Conservation (phyloP, 2,797 vertebrate species). For the Darevskia nairensis region DNA sequence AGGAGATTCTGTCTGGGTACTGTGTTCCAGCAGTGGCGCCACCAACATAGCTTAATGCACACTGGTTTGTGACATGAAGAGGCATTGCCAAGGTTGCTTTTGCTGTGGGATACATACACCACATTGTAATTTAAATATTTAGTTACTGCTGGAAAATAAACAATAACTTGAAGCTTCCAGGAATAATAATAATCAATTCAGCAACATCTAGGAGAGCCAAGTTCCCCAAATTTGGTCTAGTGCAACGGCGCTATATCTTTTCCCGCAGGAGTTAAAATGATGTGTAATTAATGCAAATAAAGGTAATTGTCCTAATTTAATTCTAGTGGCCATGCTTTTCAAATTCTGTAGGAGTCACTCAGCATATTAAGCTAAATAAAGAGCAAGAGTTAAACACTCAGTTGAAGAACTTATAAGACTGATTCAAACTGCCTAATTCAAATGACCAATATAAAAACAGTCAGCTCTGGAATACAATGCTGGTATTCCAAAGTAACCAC, state of each 20-base stretch:
- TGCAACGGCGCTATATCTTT: not conserved
- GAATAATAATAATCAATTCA: not conserved
- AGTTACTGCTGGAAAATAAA: not conserved
- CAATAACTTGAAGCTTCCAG: not conserved
- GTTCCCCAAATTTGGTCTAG: too few species aligned
- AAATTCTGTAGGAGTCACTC: not conserved
- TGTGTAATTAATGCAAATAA: not conserved
- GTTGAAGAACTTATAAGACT: not conserved
- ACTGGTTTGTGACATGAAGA: not conserved
- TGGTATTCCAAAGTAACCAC: not conserved
- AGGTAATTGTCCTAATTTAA: not conserved
- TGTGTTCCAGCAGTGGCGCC: not conserved
- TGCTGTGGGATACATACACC: not conserved
- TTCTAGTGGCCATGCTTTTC: not conserved
- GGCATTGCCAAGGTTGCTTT: not conserved
- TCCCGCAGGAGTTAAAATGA: not conserved
- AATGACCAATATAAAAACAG: not conserved
- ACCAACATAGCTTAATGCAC: too few species aligned
- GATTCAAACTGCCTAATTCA: not conserved
- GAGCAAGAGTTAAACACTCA: not conserved
- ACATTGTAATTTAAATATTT: not conserved
- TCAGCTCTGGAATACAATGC: not conserved
- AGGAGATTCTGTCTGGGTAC: not conserved
- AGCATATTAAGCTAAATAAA: not conserved
- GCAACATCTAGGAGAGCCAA: too few species aligned